phyloP scores from a whole-genome alignment of 2,888 invertebrate species.

The Plagodis dolabraria region DNA sequence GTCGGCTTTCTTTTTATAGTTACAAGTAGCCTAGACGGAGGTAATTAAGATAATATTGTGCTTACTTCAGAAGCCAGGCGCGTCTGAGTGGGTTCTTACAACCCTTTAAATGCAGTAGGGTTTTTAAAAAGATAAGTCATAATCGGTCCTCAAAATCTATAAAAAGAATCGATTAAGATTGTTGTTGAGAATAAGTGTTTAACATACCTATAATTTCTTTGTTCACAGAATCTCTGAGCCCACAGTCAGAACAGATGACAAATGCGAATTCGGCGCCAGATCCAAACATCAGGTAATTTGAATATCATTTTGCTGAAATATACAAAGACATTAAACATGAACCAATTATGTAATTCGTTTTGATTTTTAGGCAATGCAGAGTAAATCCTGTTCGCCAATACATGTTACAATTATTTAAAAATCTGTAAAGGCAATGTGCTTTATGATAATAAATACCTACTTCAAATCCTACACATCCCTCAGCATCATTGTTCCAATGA shows the following conservation, averaged over 20 bases:
- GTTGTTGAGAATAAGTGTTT: constrained; percentile 2
- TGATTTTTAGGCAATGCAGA: no score
- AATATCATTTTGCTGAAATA: no score
- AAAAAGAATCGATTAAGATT: constrained; percentile 24
- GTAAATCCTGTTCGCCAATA: no score
- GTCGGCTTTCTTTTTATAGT: constrained; percentile 46
- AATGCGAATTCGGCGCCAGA: constrained; percentile 72
- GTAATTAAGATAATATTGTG: constrained; percentile 67
- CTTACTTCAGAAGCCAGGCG: constrained; percentile 42
- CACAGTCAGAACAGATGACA: constrained; percentile 76
- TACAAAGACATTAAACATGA: no score
- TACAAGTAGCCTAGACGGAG: constrained; percentile 56
- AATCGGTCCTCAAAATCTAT: constrained; percentile 56
- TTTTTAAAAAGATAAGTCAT: constrained; percentile 58
- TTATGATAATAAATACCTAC: no score
- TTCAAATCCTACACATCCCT: no score
- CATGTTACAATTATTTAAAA: no score
- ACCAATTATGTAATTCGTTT: no score
- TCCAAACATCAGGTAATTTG: constrained; percentile 72
- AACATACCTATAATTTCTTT: constrained; percentile 43
- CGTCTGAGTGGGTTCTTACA: constrained; percentile 61
- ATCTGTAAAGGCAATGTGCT: no score
- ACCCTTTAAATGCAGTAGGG: constrained; percentile 67
- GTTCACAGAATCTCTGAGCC: constrained; percentile 77
- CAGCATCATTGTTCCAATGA: no score